These are phyloP conservation scores for Ptyas mucosa DNA, from an alignment of 2,113 vertebrate genomes.

Conservation along the genomic window DNA sequence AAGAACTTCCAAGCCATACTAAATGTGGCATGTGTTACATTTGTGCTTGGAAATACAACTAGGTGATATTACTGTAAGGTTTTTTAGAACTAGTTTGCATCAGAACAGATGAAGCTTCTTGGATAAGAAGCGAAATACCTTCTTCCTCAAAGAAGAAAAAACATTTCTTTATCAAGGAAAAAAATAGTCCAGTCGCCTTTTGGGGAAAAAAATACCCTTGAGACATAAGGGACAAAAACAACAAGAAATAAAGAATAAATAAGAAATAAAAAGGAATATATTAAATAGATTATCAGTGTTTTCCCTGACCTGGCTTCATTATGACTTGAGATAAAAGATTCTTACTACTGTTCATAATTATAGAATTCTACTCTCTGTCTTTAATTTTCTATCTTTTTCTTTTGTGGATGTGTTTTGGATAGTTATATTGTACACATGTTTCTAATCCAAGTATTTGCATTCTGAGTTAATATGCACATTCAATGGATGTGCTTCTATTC, in stretches of 20 bases:
- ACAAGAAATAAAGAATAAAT: neutral
- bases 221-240: neutral
- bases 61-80: neutral
- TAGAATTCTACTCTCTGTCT: neutral
- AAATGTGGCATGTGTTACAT: slow-evolving; percentile 19
- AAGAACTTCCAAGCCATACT: slow-evolving; percentile 19
- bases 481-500: neutral
- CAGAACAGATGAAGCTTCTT: neutral
- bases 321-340: neutral
- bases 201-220: too few species aligned
- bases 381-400: neutral
- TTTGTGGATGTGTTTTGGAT: neutral
- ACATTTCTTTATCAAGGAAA: neutral
- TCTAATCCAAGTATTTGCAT: neutral
- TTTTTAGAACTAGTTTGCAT: neutral
- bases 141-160: neutral
- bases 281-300: neutral
- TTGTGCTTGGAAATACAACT: slow-evolving; percentile 23
- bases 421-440: neutral
- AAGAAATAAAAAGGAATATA: neutral
- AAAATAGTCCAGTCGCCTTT: neutral
- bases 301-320: slow-evolving; percentile 5
- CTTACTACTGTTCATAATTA: neutral
- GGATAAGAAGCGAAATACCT: neutral
- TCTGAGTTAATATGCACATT: neutral